Conservation (phyloP, 2,888 invertebrate genomes). For the Andrena minutula region DNA sequence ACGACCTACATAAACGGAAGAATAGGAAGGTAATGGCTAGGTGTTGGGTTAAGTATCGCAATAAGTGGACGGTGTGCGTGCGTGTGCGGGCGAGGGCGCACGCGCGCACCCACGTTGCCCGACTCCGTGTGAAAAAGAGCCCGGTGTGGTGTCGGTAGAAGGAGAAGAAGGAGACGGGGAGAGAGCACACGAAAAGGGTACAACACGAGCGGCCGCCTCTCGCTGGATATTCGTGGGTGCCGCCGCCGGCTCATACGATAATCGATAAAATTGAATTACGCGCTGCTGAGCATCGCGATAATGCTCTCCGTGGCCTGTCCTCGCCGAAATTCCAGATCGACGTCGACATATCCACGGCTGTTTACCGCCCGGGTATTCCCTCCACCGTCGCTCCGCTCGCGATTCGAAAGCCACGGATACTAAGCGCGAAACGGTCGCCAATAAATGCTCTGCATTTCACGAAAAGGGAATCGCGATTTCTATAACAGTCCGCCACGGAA, state of each 20-base stretch:
- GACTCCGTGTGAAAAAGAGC: slow-evolving; percentile 36
- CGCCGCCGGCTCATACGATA: slow-evolving; percentile 67
- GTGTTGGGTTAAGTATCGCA: slow-evolving; percentile 66
- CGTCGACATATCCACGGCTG: slow-evolving; percentile 31
- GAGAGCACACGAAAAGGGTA: slow-evolving; percentile 65
- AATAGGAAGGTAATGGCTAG: slow-evolving; percentile 68
- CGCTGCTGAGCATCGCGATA: slow-evolving; percentile 73
- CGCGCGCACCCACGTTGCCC: slow-evolving; percentile 44
- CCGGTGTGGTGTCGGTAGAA: slow-evolving; percentile 23
- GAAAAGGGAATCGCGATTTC: background rate
- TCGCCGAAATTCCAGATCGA: slow-evolving; percentile 63
- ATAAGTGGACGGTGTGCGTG: slow-evolving; percentile 54
- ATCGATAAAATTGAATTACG: slow-evolving; percentile 76
- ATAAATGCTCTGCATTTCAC: background rate
- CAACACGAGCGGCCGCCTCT: slow-evolving; percentile 54
- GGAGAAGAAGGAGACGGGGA: slow-evolving; percentile 55
- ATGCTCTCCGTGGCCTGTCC: slow-evolving; percentile 55
- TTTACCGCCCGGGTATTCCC: slow-evolving; percentile 37
- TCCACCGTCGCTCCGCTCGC: slow-evolving; percentile 14
- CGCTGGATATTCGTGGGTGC: slow-evolving; percentile 72
- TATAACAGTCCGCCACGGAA: background rate
- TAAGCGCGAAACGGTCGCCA: background rate
- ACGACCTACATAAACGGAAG: slow-evolving; percentile 71
- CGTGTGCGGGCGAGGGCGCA: slow-evolving; percentile 36
- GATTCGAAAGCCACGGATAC: background rate